phyloP scores from a whole-genome alignment of 2,888 invertebrate genomes.

The Noctua comes region DNA sequence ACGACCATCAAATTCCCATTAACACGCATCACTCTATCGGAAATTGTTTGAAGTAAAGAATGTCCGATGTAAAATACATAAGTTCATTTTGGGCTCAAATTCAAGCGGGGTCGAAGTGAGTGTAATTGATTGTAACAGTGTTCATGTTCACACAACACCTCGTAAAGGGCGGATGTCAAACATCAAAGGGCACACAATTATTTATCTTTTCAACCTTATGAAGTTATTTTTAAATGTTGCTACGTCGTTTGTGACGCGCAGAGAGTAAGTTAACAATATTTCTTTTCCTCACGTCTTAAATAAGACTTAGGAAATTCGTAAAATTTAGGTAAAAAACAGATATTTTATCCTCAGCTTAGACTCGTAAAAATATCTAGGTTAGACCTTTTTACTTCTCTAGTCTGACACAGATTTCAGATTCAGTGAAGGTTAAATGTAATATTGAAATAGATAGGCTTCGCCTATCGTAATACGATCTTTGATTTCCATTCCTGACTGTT shows the following conservation, averaged over 20 bases:
- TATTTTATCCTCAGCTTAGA: conserved; percentile 29
- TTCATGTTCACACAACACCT: neutral
- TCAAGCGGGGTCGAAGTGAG: conserved; percentile 2
- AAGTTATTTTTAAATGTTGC: conserved; percentile 1
- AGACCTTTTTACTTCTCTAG: conserved; percentile 31
- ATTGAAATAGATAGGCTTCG: conserved; percentile 54
- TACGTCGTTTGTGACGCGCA: neutral
- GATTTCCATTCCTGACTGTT: conserved; percentile 42
- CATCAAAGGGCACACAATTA: neutral
- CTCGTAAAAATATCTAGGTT: conserved; percentile 34
- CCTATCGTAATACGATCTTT: conserved; percentile 60
- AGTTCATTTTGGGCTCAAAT: neutral
- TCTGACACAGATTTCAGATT: conserved; percentile 43
- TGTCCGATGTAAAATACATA: conserved; percentile 10
- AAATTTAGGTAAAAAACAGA: conserved; percentile 1
- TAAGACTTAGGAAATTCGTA: neutral
- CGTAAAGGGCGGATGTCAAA: neutral
- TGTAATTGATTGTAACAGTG: conserved; percentile 13
- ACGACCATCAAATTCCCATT: conserved; percentile 1
- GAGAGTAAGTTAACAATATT: neutral
- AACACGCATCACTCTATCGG: neutral
- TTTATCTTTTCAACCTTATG: neutral
- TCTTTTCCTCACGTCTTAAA: neutral
- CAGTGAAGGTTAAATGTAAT: conserved; percentile 49
- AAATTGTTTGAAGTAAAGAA: conserved; percentile 12